These are phyloP conservation scores for Elaphurus davidianus DNA, from an alignment of 2,113 vertebrate genomes.

Conservation along the genomic window DNA sequence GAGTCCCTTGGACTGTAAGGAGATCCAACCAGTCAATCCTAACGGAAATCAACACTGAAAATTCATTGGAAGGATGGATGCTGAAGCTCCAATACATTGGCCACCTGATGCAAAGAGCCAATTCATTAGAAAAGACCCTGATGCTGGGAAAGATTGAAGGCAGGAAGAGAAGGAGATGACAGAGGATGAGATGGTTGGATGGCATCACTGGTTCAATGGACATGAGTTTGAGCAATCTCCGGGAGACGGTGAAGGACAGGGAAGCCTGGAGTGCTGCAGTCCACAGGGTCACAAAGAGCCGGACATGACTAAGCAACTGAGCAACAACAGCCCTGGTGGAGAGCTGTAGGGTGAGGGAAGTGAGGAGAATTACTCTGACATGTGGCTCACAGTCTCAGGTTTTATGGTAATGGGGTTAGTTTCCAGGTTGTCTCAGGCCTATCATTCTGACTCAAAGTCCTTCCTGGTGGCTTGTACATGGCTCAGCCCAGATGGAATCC, in stretches of 20 bases:
- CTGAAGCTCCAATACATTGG: neutral
- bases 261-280: neutral
- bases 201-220: neutral
- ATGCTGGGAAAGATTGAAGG: neutral
- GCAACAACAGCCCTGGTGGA: neutral
- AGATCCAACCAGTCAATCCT: neutral
- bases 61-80: neutral
- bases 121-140: neutral
- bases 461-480: neutral
- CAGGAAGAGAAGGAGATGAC: neutral
- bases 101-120: neutral
- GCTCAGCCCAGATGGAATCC: neutral
- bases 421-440: neutral
- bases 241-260: neutral
- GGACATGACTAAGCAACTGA: neutral
- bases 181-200: neutral
- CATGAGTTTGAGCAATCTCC: neutral
- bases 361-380: neutral
- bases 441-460: neutral
- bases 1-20: no score
- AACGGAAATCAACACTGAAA: neutral
- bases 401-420: neutral
- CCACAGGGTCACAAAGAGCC: neutral
- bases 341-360: neutral
- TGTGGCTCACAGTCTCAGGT: neutral